Conservation (phyloP, 2,113 vertebrate species). For the Furnarius figulus region DNA sequence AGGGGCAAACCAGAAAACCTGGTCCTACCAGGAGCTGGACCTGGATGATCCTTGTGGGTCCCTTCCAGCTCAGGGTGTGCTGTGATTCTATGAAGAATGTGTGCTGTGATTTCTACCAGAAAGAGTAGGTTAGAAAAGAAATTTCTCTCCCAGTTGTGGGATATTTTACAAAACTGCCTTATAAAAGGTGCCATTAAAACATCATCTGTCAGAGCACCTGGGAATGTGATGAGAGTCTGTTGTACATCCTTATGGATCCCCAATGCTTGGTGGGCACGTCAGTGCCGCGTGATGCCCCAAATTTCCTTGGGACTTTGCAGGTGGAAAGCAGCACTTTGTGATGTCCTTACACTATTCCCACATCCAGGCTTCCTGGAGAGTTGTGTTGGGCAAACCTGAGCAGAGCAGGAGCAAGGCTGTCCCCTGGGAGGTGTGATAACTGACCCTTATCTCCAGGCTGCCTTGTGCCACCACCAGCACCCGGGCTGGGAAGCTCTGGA, state of each 20-base stretch:
- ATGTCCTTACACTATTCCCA: background rate
- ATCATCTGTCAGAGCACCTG: background rate
- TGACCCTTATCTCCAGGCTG: background rate
- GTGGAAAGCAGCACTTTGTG: background rate
- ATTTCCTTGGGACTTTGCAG: background rate
- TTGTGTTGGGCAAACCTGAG: background rate
- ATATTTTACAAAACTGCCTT: background rate
- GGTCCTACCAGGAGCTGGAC: background rate
- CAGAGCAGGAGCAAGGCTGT: background rate
- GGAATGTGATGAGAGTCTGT: background rate
- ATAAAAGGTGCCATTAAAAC: background rate
- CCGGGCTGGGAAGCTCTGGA: background rate
- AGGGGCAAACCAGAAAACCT: background rate
- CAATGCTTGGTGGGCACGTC: accelerated
- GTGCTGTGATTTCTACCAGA: background rate
- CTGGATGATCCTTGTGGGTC: background rate
- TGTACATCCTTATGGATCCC: background rate
- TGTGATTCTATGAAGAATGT: background rate
- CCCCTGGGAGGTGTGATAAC: background rate
- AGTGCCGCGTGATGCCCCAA: background rate
- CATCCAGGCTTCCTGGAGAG: background rate
- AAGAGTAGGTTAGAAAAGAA: background rate
- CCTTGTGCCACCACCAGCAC: background rate
- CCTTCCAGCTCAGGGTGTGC: background rate
- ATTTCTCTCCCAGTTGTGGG: background rate